phyloP scores from a whole-genome alignment of 2,113 vertebrate species.

The Rhea americana region DNA sequence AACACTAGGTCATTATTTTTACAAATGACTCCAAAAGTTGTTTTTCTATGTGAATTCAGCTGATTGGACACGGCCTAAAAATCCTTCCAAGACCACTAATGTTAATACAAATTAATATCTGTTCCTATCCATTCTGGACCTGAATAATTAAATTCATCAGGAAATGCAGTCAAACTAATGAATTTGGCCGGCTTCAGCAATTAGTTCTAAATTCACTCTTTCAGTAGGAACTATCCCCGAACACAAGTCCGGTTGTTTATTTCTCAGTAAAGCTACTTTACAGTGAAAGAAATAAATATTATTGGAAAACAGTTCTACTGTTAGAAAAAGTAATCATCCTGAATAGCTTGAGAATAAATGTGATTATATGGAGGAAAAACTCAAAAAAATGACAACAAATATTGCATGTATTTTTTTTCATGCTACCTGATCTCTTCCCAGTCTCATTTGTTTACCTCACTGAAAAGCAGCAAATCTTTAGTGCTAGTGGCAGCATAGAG shows the following conservation, averaged over 20 bases:
- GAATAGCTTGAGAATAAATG: constrained; percentile 37
- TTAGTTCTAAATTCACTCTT: constrained; percentile 20
- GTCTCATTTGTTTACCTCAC: constrained; percentile 17
- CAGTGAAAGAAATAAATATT: neutral
- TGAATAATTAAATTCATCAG: constrained; percentile 29
- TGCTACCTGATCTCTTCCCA: neutral
- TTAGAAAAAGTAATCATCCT: constrained; percentile 44
- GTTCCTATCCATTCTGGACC: constrained; percentile 1
- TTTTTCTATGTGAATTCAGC: neutral
- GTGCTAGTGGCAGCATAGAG: neutral
- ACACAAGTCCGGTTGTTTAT: constrained; percentile 13
- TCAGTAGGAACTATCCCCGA: neutral
- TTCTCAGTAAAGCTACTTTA: constrained; percentile 46
- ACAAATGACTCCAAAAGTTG: neutral
- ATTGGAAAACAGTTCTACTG: constrained; percentile 27
- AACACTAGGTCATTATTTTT: neutral
- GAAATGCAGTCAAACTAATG: constrained; percentile 27
- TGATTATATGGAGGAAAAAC: constrained; percentile 28
- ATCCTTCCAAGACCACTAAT: neutral
- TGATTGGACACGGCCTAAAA: neutral
- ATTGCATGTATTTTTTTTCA: neutral
- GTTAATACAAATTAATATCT: constrained; percentile 17
- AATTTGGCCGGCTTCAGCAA: constrained; percentile 23
- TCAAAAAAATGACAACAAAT: constrained; percentile 16
- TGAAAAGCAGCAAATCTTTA: neutral